Evolutionary conservation across 2,113 vertebrate species (phyloP).

Genomic region (Lathamus discolor): DNA sequence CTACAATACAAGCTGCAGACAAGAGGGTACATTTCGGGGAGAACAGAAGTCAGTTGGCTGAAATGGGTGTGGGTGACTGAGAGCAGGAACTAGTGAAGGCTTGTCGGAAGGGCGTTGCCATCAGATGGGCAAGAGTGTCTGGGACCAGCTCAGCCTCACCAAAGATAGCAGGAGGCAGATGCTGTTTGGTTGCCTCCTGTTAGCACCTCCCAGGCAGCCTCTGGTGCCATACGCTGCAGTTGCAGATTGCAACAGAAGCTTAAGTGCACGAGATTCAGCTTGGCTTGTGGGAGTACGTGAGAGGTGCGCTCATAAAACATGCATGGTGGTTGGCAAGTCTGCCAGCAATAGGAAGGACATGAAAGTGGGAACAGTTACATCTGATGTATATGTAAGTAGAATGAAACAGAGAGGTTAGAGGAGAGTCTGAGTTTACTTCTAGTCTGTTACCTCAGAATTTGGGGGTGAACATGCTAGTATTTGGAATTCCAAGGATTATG

Average conservation of each 20-base stretch:
- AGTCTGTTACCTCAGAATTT: background rate
- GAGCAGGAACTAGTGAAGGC: background rate
- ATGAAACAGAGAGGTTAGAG: background rate
- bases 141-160: background rate
- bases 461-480: background rate
- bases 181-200: background rate
- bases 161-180: background rate
- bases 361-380: background rate
- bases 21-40: background rate
- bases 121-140: background rate
- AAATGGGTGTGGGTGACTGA: background rate
- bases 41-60: background rate
- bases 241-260: background rate
- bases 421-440: background rate
- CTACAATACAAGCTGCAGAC: background rate
- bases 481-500: background rate
- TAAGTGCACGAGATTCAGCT: background rate
- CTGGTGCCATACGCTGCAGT: fast-evolving
- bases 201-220: background rate
- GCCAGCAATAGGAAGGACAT: background rate
- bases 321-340: background rate
- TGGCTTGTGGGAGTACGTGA: background rate
- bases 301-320: background rate
- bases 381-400: background rate
- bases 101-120: background rate